These are phyloP conservation scores for Bombus impatiens DNA, from an alignment of 1,140 invertebrate species.

Conservation along the genomic window DNA sequence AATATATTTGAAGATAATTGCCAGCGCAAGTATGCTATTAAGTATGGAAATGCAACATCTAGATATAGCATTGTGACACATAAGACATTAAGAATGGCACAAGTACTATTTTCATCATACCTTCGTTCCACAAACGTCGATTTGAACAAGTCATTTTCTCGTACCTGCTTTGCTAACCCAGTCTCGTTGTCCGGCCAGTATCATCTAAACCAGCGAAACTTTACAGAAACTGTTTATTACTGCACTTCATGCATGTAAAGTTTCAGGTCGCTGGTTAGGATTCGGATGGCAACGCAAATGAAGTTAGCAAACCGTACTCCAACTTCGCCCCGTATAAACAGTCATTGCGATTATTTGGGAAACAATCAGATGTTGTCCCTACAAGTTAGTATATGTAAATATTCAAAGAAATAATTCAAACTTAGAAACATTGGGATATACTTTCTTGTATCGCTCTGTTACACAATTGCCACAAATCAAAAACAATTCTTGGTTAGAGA, in stretches of 20 bases:
- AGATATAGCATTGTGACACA: background rate
- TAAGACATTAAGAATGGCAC: background rate
- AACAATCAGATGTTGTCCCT: background rate
- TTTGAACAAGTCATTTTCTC: background rate
- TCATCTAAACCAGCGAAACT: background rate
- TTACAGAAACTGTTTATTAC: conserved; percentile 14
- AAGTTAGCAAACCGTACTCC: conserved; percentile 19
- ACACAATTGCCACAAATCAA: background rate
- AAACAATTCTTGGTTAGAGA: background rate
- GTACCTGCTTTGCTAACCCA: conserved; percentile 26
- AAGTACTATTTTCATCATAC: background rate
- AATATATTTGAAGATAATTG: background rate
- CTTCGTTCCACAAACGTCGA: background rate
- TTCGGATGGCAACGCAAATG: conserved; percentile 1
- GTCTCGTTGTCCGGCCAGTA: background rate
- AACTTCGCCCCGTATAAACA: background rate
- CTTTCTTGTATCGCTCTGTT: background rate
- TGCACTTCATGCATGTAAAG: conserved; percentile 5
- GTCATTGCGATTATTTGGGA: background rate
- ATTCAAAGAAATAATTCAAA: background rate
- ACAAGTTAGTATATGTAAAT: background rate
- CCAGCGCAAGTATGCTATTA: background rate
- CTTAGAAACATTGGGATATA: background rate
- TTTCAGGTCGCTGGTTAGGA: conserved; percentile 5
- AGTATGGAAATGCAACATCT: background rate